These are phyloP conservation scores for Mechanitis messenoides DNA, from an alignment of 2,888 invertebrate genomes.

Conservation along the genomic window DNA sequence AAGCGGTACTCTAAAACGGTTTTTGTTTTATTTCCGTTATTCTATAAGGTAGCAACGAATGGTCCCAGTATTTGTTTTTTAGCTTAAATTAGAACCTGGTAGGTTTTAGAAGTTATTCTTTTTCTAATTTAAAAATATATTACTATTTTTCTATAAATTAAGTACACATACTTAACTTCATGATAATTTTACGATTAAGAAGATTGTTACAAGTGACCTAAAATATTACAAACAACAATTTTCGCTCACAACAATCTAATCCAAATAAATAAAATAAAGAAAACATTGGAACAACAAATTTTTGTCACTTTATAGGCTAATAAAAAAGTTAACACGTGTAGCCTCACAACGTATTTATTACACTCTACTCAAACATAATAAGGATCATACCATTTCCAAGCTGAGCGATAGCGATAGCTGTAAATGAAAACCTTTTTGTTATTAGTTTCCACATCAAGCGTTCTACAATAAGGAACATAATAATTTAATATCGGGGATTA, in stretches of 20 bases:
- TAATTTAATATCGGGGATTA: too few relatives aligned
- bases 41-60: conserved; percentile 14
- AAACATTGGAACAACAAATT: conserved; percentile 3
- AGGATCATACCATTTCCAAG: background rate
- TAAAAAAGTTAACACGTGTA: conserved; percentile 18
- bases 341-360: conserved; percentile 18
- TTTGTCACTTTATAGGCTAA: conserved; percentile 12
- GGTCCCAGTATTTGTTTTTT: conserved; percentile 16
- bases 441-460: too few relatives aligned
- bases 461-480: too few relatives aligned
- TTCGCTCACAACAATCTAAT: background rate
- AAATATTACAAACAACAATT: too few relatives aligned
- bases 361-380: conserved; percentile 17
- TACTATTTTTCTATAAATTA: too few relatives aligned
- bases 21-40: conserved; percentile 12
- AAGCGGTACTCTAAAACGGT: conserved; percentile 9
- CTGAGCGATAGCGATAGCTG: conserved; percentile 4
- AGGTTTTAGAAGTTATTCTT: background rate
- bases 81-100: conserved; percentile 15
- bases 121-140: background rate
- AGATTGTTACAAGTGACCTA: too few relatives aligned
- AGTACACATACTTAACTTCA: too few relatives aligned
- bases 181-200: too few relatives aligned
- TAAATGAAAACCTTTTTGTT: too few relatives aligned
- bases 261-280: background rate